phyloP scores from a whole-genome alignment of 1,140 invertebrate species.

The Pseudomyrmex gracilis region DNA sequence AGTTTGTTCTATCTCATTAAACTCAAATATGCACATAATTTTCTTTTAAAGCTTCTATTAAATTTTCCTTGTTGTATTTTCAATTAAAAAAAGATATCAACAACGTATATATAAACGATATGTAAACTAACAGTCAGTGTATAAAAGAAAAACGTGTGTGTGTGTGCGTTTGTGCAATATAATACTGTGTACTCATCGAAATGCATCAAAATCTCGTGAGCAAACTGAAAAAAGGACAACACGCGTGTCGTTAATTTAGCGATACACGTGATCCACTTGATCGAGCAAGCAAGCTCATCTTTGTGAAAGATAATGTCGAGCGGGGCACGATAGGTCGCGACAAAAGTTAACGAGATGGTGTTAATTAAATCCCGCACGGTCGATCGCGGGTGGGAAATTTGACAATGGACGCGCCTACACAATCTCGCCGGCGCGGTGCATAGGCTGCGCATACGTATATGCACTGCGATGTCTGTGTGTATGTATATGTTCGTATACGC shows the following conservation, averaged over 20 bases:
- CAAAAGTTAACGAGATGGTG: constrained; percentile 75
- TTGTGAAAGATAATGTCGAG: constrained; percentile 52
- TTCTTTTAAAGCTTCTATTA: background rate
- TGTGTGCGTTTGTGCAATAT: background rate
- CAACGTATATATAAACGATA: background rate
- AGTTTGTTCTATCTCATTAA: background rate
- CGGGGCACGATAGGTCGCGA: constrained; percentile 54
- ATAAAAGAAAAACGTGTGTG: background rate
- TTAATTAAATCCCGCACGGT: constrained; percentile 73
- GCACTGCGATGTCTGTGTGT: constrained; percentile 33
- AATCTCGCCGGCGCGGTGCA: background rate
- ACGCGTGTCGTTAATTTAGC: constrained; percentile 59
- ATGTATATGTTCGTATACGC: constrained; percentile 24
- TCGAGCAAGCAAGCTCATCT: constrained; percentile 61
- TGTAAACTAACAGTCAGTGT: background rate
- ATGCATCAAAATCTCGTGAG: constrained; percentile 6
- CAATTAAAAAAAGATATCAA: background rate
- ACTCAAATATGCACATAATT: background rate
- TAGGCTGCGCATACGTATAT: constrained; percentile 5
- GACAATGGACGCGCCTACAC: constrained; percentile 62
- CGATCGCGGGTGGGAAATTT: constrained; percentile 71
- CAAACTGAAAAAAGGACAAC: constrained; percentile 32
- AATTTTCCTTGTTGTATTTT: background rate
- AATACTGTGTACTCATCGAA: background rate
- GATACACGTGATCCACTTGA: constrained; percentile 49